Evolutionary conservation across 1,140 invertebrate species (phyloP), one percentile per base, ranked within the genome.

Genomic region (Pygmarrhopalites habei): DNA sequence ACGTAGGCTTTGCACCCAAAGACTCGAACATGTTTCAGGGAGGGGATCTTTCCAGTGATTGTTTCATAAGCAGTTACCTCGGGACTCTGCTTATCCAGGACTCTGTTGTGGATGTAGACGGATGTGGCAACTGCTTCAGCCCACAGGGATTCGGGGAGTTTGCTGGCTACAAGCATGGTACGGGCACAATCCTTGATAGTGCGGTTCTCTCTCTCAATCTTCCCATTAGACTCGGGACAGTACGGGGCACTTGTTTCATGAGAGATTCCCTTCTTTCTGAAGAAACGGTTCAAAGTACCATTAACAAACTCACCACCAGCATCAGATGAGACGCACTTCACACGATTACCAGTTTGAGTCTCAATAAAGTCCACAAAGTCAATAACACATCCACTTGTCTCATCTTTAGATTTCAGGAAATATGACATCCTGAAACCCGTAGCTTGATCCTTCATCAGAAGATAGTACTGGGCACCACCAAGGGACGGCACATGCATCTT

Each of bases 401-500:
- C 72, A 59, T 71, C 60, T 70, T 79, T 80, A 12, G 47, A 29
- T 68, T 75, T 76, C 1, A 79, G 23, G 64, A 79, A 78, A 59
- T 76, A 75, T 2, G 77, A 67, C 10, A 23, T 64, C 19, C 72
- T 61, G 60, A 70, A 77, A 19, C 72, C 65, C 15, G 74, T 75
- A 62, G 64, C 74, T 43, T 79, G 74, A 68, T 79, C 77, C 47
- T 77, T 79, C 2, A 79, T 68, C 7, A 71, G n/a, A 12, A 77
- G 44, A 28, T 49, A 60, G 29, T 60, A 60, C 10, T 60, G 17
- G 17, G 10, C 7, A 23, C 46, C 58, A 1, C 17, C 26, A 25
- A 32, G 35, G 14, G 44, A 60, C 2, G 19, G 2, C 1, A 30
- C n/a, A 29, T 15, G 44, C 58, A 60, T 60, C 12, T 14, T 14